Base-by-base conservation (phyloP, 1,140 invertebrate genomes). In the Halictus rubicundus region DNA sequence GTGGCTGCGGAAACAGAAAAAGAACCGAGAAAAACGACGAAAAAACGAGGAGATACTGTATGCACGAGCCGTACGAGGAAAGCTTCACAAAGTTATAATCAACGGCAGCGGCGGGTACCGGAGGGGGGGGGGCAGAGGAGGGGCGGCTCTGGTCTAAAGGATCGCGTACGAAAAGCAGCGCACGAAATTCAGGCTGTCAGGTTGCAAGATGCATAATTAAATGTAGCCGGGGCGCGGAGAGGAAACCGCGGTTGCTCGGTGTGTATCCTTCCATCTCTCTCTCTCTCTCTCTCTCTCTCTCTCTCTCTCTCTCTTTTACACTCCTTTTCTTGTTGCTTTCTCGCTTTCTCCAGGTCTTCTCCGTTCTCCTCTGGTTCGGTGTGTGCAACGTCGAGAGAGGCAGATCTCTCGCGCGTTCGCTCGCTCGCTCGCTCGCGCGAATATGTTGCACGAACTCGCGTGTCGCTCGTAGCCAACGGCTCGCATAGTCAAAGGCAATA, bases 401-500 rank as follows among this genome's bases (percentile, higher is more conserved):
- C 16, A 19, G n/a, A n/a, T n/a, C n/a, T n/a, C n/a, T n/a, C n/a
- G n/a, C n/a, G n/a, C n/a, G n/a, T n/a, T n/a, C n/a, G n/a, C n/a
- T 12, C 42, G 42, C 9, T 10, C 42, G 42, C 49, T 14, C 49
- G 49, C 42, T 14, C 12, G 9, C 46, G 66, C 5, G 16, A 42
- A 52, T 52, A 65, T 1, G 39, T 85, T 86, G 85, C 70, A 72
- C 85, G 78, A 57, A 86, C 74, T 84, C 84, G 84, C 82, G 84
- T 65, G 88, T 88, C 75, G 83, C 85, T 90, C 84, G 80, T 85
- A 90, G 87, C 89, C 88, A 89, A 88, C 88, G 88, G 77, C 81
- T 81, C 87, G 85, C 89, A 88, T 90, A 90, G 88, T 88, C 88
- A 90, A 89, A 88, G 87, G 88, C 84, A 89, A 89, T 89, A 90